Conservation (phyloP, 2,797 vertebrate species). For the Phylloscopus collybita region DNA sequence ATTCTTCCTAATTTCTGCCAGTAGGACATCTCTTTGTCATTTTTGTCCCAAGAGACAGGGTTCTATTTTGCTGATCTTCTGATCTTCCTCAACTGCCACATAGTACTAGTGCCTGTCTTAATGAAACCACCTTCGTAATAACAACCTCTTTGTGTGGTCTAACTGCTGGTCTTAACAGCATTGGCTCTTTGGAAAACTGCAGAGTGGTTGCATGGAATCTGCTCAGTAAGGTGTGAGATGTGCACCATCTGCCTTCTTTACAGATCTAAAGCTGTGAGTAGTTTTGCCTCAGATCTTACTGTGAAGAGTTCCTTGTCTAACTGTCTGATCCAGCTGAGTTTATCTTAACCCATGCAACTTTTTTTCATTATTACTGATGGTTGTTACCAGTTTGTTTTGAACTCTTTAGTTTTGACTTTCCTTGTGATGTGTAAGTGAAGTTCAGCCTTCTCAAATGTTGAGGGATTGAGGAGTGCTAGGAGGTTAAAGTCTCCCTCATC, state of each 20-base stretch:
- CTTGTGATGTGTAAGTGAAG: neutral
- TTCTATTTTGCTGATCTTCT: neutral
- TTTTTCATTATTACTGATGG: neutral
- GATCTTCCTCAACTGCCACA: neutral
- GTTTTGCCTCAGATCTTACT: neutral
- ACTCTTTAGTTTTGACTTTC: neutral
- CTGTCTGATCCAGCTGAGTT: neutral
- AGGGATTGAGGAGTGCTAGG: neutral
- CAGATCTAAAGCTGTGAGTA: neutral
- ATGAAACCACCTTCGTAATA: neutral
- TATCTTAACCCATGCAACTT: neutral
- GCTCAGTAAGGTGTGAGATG: neutral
- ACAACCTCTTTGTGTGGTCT: neutral
- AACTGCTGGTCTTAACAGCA: neutral
- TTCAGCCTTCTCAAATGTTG: neutral
- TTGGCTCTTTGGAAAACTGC: neutral
- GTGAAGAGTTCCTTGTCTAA: neutral
- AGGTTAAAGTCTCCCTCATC: neutral
- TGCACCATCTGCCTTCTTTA: neutral
- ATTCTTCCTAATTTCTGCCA: neutral
- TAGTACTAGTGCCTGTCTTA: neutral
- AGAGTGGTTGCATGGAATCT: neutral
- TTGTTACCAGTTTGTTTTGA: neutral
- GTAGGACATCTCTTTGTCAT: neutral
- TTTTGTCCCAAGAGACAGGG: neutral